phyloP scores from a whole-genome alignment of 2,888 invertebrate genomes.

The Tetanocera ferruginea region DNA sequence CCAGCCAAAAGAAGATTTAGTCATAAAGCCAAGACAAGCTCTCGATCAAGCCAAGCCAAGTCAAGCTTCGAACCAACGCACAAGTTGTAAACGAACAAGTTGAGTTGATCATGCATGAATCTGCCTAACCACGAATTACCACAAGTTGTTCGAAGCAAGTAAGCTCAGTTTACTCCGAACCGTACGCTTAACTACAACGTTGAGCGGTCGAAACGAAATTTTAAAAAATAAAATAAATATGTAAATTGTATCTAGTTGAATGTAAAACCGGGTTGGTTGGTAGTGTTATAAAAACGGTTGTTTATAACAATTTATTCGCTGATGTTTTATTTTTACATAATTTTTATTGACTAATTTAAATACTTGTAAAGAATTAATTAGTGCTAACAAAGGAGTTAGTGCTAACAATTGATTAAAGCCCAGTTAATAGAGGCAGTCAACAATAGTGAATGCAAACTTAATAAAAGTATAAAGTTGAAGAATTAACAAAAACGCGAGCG shows the following conservation, averaged over 20 bases:
- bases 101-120: background rate
- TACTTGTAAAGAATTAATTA: background rate
- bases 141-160: background rate
- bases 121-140: background rate
- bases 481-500: too few relatives aligned
- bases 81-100: background rate
- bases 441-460: too few relatives aligned
- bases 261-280: background rate
- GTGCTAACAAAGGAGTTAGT: background rate
- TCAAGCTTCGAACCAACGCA: background rate
- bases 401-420: background rate
- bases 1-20: background rate
- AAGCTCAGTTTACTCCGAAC: conserved; percentile 57
- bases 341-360: background rate
- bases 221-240: background rate
- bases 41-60: background rate
- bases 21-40: background rate
- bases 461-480: too few relatives aligned
- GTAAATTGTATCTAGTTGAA: background rate
- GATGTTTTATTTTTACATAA: background rate
- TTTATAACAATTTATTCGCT: background rate
- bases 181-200: conserved; percentile 49
- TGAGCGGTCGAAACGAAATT: conserved; percentile 43
- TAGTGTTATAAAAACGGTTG: too few relatives aligned
- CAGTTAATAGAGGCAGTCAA: background rate